Evolutionary conservation across 1,140 invertebrate genomes (phyloP), one percentile per base, ranked within the genome.

Genomic region (Meteorus sp.): DNA sequence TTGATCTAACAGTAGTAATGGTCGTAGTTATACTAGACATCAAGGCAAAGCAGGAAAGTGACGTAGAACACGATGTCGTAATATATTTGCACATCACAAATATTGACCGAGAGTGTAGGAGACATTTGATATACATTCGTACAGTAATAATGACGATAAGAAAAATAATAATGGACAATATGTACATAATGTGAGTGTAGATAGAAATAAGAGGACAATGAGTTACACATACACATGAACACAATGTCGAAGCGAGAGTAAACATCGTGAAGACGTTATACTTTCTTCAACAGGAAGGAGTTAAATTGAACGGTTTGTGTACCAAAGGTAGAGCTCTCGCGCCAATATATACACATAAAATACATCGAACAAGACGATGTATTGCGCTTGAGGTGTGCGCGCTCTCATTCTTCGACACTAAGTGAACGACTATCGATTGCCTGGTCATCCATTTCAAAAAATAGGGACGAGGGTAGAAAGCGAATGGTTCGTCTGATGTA

Each of bases 41-140:
- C 43, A 35, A 19, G 5, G 45, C 15, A 47, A 31, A 51, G 19
- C 41, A 13, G 43, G 29, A 41, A 19, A 44, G n/a, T n/a, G n/a
- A n/a, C n/a, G n/a, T 47, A 52, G 7, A n/a, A 44, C 25, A 44
- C 25, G n/a, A 61, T 39, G 52, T 31, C 25, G 31, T 48, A 63
- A 57, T 64, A 55, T 55, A 64, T 64, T 58, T 64, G 52, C 55
- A 60, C 59, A 55, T 55, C 29, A 56, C 58, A 56, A 66, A 66
- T 63, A 66, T 66, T 66, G 43, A 63, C 55, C 56, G 8, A 56
- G 44, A 25, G 22, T 45, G 50, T 47, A 54, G 48, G 43, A 27
- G 22, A 23, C 15, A n/a, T 13, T 13, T 17, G 17, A n/a, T n/a
- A n/a, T n/a, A n/a, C n/a, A n/a, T n/a, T n/a, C n/a, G n/a, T n/a